A percentile compares a stretch with the other conserved stretches of the same genome.
Evolutionary conservation across 2,888 invertebrate species (phyloP).

Genomic region (Drosophila kanekoi): DNA sequence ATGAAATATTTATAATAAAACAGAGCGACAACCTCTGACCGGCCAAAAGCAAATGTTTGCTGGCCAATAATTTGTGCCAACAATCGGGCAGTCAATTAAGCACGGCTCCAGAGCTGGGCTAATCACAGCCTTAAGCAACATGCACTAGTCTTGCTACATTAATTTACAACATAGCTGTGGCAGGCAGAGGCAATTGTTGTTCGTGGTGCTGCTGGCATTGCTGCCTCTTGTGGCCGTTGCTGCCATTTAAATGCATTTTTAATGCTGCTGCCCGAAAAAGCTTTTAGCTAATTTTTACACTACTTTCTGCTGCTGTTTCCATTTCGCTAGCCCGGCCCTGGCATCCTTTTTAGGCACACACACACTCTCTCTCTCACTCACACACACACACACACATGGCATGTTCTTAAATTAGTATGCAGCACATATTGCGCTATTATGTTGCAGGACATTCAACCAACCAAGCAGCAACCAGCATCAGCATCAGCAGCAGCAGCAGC

Average conservation of each 20-base stretch:
- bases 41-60: constrained; percentile 50
- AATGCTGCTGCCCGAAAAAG: constrained; percentile 78
- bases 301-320: constrained; percentile 46
- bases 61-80: constrained; percentile 50
- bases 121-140: constrained; percentile 56
- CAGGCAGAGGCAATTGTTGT: constrained; percentile 56
- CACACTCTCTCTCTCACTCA: constrained; percentile 27
- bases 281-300: constrained; percentile 83
- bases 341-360: constrained; percentile 66
- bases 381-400: constrained; percentile 12
- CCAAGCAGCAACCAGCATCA: constrained; percentile 18
- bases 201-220: constrained; percentile 11
- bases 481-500: constrained; percentile 26
- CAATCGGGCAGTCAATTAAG: constrained; percentile 71
- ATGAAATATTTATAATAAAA: constrained; percentile 73
- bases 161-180: constrained; percentile 49
- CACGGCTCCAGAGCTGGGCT: constrained; percentile 60
- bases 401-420: constrained; percentile 75
- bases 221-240: constrained; percentile 8
- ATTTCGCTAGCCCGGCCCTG: constrained; percentile 60
- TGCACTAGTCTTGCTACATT: constrained; percentile 39
- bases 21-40: constrained; percentile 23
- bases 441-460: constrained; percentile 75
- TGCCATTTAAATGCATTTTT: constrained; percentile 81
- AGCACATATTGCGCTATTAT: constrained; percentile 79